Evolutionary conservation across 2,113 vertebrate genomes (phyloP).

Genomic region (Catagonus wagneri): DNA sequence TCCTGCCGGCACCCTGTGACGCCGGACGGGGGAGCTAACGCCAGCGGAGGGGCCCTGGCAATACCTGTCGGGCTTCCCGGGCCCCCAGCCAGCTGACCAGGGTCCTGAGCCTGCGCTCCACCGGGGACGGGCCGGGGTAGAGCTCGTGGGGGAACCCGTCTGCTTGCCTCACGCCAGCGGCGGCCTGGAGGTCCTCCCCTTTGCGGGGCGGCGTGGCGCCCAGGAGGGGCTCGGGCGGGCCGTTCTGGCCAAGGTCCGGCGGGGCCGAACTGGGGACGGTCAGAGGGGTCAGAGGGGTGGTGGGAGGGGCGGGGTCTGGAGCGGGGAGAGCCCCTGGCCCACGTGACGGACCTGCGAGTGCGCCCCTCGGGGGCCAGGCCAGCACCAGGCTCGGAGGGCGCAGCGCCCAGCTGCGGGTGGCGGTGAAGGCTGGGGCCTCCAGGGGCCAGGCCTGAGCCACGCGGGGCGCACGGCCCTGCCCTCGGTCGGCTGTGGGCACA

Average conservation of each 20-base stretch:
- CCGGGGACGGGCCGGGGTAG: not conserved
- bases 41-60: not conserved
- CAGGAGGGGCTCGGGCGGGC: not conserved
- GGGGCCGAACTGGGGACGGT: not conserved
- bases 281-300: not conserved
- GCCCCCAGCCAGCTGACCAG: rapidly evolving
- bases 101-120: not conserved
- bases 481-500: not conserved
- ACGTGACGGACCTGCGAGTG: rapidly evolving
- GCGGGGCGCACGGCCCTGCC: not conserved
- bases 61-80: not conserved
- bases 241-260: not conserved
- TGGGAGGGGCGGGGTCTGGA: not conserved
- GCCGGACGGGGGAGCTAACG: not conserved
- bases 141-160: too few relatives aligned
- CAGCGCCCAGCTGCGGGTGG: rapidly evolving
- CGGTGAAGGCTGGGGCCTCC: not conserved
- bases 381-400: rapidly evolving
- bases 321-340: rapidly evolving
- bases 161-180: not conserved
- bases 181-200: not conserved
- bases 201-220: not conserved
- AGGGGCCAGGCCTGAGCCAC: not conserved
- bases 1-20: not conserved
- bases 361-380: not conserved